A percentile compares a stretch with the other conserved stretches of the same genome.
Evolutionary conservation across 2,113 vertebrate genomes (phyloP).

Genomic region (Microtus oregoni): DNA sequence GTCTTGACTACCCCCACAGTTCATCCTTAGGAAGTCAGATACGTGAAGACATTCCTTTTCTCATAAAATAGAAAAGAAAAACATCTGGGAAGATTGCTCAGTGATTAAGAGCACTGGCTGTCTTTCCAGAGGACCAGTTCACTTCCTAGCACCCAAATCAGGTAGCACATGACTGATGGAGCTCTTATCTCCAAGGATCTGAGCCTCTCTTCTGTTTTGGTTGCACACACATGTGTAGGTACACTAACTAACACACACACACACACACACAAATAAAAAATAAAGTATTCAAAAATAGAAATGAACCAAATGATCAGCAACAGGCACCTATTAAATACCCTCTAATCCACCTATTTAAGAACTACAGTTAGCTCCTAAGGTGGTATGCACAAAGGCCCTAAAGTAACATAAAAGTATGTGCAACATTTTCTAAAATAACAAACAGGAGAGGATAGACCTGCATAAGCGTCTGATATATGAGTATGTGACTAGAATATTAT

Average conservation of each 20-base stretch:
- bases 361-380: neutral
- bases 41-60: neutral
- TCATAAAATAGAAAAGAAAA: neutral
- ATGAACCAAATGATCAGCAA: neutral
- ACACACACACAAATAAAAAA: neutral
- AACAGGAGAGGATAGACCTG: neutral
- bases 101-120: neutral
- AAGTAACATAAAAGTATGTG: neutral
- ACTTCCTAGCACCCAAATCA: neutral
- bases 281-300: neutral
- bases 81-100: neutral
- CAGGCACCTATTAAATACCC: neutral
- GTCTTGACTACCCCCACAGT: neutral
- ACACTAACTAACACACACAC: neutral
- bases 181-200: neutral
- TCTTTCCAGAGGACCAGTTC: neutral
- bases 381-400: neutral
- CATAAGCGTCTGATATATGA: neutral
- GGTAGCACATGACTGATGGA: neutral
- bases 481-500: neutral
- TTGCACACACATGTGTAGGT: neutral
- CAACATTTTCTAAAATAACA: neutral
- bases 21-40: conserved; percentile 3
- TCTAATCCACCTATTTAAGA: neutral
- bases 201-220: neutral